These are phyloP conservation scores for Papilio polyxenes DNA, from an alignment of 1,140 invertebrate species.

Conservation along the genomic window DNA sequence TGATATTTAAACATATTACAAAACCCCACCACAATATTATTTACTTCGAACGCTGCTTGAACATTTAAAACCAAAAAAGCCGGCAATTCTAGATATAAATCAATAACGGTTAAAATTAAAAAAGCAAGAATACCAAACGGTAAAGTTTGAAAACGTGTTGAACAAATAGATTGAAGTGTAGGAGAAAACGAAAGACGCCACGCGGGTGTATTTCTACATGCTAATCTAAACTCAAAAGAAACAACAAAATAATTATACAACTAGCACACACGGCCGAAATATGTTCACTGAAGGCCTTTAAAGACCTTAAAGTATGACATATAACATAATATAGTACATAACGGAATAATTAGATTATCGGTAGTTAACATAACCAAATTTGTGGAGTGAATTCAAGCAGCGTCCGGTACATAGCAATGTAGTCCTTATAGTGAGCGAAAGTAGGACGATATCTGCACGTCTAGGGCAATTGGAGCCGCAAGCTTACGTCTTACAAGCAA, in stretches of 20 bases:
- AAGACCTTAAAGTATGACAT: not conserved
- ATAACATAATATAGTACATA: not conserved
- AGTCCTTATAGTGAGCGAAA: slow-evolving; percentile 50
- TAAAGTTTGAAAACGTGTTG: not conserved
- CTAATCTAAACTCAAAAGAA: not conserved
- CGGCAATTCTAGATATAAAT: not conserved
- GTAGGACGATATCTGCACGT: slow-evolving; percentile 52
- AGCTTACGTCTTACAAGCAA: slow-evolving; percentile 63
- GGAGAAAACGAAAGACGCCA: not conserved
- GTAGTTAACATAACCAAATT: not conserved
- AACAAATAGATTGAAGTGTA: not conserved
- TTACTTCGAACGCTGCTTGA: slow-evolving; percentile 52
- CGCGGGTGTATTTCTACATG: not conserved
- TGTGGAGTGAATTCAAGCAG: slow-evolving; percentile 42
- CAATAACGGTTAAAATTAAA: too few species aligned
- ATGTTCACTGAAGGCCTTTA: too few species aligned
- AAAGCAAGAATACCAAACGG: not conserved
- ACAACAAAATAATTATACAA: too few species aligned
- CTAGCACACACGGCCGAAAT: too few species aligned
- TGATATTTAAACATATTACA: slow-evolving; percentile 47
- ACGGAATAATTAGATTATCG: not conserved
- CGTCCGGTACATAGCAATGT: slow-evolving; percentile 60
- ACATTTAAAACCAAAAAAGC: not conserved
- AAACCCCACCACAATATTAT: slow-evolving; percentile 46
- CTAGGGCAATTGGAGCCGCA: slow-evolving; percentile 51